Evolutionary conservation across 35 echinoderm and acorn worm species (phyloP).

Genomic region (Strongylocentrotus purpuratus): DNA sequence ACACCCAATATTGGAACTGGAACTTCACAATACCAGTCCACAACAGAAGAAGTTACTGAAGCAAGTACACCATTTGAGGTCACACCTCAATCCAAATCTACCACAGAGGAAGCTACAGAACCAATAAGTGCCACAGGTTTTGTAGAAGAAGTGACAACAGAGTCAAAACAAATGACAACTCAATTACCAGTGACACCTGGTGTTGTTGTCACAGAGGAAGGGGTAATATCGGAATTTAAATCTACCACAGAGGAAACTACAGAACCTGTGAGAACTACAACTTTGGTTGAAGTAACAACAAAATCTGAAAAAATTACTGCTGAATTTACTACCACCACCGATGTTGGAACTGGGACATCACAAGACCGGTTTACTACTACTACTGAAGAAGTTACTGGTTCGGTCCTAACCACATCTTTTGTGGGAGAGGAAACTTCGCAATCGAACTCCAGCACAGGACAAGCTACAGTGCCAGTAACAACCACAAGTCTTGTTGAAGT

Average conservation of each 20-base stretch:
- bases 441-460: background rate
- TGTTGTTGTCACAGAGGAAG: background rate
- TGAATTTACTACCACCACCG: background rate
- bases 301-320: background rate
- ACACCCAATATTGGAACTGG: too few species aligned
- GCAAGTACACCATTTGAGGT: too few species aligned
- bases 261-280: too few species aligned
- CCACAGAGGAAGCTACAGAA: background rate
- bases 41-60: too few species aligned
- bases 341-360: background rate
- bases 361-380: background rate
- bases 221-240: background rate
- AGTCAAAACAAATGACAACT: background rate
- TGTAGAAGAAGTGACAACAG: background rate
- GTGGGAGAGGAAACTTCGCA: background rate
- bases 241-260: background rate
- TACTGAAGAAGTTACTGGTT: background rate
- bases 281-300: background rate
- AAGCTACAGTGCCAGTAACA: background rate
- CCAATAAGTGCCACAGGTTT: background rate
- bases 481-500: too few species aligned
- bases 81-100: too few species aligned
- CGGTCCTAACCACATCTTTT: background rate
- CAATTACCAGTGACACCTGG: too few species aligned
- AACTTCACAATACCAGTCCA: too few species aligned